These are phyloP conservation scores for Patella ulyssiponensis DNA, from an alignment of 2,888 invertebrate species.

Conservation along the genomic window DNA sequence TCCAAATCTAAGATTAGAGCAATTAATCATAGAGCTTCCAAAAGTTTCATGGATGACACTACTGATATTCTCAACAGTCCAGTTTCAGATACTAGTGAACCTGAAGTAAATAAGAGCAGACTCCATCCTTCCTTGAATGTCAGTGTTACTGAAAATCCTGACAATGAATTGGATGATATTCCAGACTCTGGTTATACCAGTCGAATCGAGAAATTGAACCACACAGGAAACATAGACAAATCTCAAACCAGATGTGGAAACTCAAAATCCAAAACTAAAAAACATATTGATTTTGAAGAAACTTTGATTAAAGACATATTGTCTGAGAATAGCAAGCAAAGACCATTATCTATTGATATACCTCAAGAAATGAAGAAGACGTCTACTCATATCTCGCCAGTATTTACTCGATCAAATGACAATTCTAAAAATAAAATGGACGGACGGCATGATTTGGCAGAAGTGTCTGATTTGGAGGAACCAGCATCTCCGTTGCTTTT, in stretches of 20 bases:
- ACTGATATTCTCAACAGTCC: slow-evolving; percentile 11
- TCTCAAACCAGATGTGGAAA: not conserved
- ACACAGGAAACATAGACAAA: not conserved
- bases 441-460: not conserved
- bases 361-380: too few relatives aligned
- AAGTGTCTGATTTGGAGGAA: not conserved
- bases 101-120: not conserved
- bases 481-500: not conserved
- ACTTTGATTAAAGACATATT: too few relatives aligned
- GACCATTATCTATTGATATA: too few relatives aligned
- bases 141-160: not conserved
- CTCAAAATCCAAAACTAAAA: not conserved
- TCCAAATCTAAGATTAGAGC: too few relatives aligned
- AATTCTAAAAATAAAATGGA: not conserved
- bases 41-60: not conserved
- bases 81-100: not conserved
- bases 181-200: not conserved
- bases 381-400: not conserved
- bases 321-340: too few relatives aligned
- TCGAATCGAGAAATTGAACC: not conserved
- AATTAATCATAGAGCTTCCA: not conserved
- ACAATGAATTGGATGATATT: not conserved
- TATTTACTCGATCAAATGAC: not conserved
- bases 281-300: not conserved
- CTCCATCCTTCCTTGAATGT: not conserved